Base-by-base conservation (phyloP, 2,888 invertebrate species). In the Tinea pellionella region DNA sequence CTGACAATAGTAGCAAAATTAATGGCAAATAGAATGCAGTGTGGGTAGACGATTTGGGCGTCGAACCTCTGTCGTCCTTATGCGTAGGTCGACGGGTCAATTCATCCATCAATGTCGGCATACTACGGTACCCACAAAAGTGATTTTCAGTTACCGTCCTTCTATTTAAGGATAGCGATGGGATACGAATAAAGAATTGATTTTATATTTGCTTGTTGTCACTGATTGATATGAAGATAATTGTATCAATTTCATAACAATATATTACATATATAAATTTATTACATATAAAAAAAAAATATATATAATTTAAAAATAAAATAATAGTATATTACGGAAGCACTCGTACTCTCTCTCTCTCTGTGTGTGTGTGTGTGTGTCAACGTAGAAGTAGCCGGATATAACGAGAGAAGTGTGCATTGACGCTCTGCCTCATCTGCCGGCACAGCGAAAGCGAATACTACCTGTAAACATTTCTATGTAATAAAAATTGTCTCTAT, bases 101-200 rank as follows among this genome's bases (percentile, higher is more conserved):
- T 59, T 24, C 63, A 63, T 63, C 60, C 60, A 63, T 63, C 63
- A 63, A 60, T 61, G 62, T 61, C 60, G 53, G 13, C 41, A 53
- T 61, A 59, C 60, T 59, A 56, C 11, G 61, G 56, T 18, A 53
- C 53, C 47, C 47, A 47, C 47, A 47, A 47, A 24, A 53, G 53
- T 53, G 53, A 12, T 53, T 53, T 53, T 53, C 24, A 53, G 18
- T 24, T 53, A 13, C 24, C 24, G n/a, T 53, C 16, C 53, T 24
- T 7, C 16, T 53, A 53, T 53, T 53, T 53, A 53, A 24, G 53
- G 53, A 53, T 24, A 9, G 19, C 12, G 8, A 16, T 2, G n/a
- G 47, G 47, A 47, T 47, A 47, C 8, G 47, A n/a, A 47, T 47
- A 16, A 47, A 16, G 15, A 47, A 47, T 47, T 16, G 47, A 47